Conservation (phyloP, 1,140 invertebrate genomes). For the Scaptomyza hsui region DNA sequence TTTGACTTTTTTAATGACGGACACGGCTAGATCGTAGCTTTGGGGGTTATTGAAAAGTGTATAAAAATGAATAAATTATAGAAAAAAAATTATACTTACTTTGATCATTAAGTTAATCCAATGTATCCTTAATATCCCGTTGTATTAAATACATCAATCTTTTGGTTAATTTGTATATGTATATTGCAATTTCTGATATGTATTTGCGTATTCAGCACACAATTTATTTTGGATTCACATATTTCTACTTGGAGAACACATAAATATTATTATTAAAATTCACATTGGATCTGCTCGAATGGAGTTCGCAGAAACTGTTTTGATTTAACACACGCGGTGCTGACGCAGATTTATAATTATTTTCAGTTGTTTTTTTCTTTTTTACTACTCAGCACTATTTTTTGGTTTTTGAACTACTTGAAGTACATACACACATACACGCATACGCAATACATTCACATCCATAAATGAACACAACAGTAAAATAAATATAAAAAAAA, state of each 20-base stretch:
- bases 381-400: slow-evolving; percentile 29
- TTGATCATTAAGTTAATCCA: slow-evolving; percentile 9
- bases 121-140: slow-evolving; percentile 12
- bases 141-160: slow-evolving; percentile 20
- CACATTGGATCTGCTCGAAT: slow-evolving; percentile 3
- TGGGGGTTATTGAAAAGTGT: too few species aligned
- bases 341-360: slow-evolving; percentile 30
- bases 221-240: slow-evolving; percentile 43
- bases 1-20: too few species aligned
- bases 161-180: slow-evolving; percentile 28
- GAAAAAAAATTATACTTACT: slow-evolving; percentile 25
- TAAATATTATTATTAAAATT: slow-evolving; percentile 5
- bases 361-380: background rate
- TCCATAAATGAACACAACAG: too few species aligned
- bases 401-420: slow-evolving; percentile 23
- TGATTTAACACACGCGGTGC: too few species aligned
- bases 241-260: slow-evolving; percentile 12
- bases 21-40: too few species aligned
- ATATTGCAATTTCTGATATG: slow-evolving; percentile 55
- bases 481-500: too few species aligned
- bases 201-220: slow-evolving; percentile 24
- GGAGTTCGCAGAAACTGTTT: slow-evolving; percentile 10
- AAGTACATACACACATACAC: slow-evolving; percentile 14
- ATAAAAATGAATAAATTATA: too few species aligned
- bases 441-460: background rate